Base-by-base conservation (phyloP, 1,140 invertebrate species). In the Atta colombica region DNA sequence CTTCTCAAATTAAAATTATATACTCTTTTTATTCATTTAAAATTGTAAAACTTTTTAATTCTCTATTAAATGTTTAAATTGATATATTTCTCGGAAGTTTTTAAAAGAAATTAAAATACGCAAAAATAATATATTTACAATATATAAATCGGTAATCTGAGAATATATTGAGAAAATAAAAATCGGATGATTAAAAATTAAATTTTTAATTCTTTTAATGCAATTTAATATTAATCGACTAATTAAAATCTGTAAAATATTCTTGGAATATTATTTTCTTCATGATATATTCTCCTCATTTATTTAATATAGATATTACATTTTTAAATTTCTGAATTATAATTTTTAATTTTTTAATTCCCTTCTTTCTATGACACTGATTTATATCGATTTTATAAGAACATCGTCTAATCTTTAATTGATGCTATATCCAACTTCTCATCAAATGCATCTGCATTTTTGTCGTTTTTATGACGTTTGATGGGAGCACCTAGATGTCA, bases 401-500 rank as follows among this genome's bases (percentile, higher is more conserved):
- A 49, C 7, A 61, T 81, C 2, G 1, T n/a, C 14, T 58, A 58
- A 35, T 55, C 28, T 69, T 51, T 39, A 71, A 81, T 81, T 55
- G 21, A 80, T 39, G 31, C 68, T 81, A 71, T 49, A 71, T 55
- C 31, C n/a, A 81, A 71, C 7, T 49, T 25, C 8, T 55, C 77
- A 68, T 78, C 2, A 55, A 71, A 3, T 55, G 71, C 49, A 35
- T 71, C 21, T 81, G 65, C 16, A 35, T n/a, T 7, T 53, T 49
- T 69, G 31, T n/a, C 18, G 7, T 51, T 65, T 8, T 25, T 28
- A 45, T 28, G 49, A 80, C 21, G 31, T 53, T 69, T 35, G 65
- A 81, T 81, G 65, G 39, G 49, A 39, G 10, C n/a, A 21, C 3
- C 49, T 53, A 81, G 21, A 71, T 28, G 77, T 81, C 77, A 71